Conservation (phyloP, 2,797 vertebrate genomes). For the Urophycis tenuis region DNA sequence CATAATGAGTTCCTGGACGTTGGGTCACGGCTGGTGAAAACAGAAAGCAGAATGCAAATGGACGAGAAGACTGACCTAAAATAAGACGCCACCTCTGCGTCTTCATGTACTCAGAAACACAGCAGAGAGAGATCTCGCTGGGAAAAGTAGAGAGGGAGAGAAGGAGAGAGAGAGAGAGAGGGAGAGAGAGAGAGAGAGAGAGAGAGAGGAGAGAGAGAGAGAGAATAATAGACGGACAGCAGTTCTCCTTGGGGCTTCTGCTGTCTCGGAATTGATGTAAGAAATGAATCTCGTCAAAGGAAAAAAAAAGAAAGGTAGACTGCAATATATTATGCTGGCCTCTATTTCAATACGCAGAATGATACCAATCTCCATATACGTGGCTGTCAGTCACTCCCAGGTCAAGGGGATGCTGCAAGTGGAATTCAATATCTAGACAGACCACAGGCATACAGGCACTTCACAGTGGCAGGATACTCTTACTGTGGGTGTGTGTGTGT, state of each 20-base stretch:
- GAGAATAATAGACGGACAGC: background rate
- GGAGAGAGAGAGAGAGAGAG: too few species aligned
- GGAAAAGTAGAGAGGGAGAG: too few species aligned
- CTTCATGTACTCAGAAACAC: background rate
- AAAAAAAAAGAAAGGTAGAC: conserved; percentile 9
- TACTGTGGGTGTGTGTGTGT: background rate
- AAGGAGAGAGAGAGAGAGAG: background rate
- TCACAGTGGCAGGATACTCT: background rate
- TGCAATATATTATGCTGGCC: background rate
- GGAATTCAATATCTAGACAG: background rate
- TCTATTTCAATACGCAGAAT: conserved; percentile 1
- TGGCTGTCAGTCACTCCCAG: conserved; percentile 7
- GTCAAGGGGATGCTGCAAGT: background rate
- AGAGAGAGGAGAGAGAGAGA: background rate
- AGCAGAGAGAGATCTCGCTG: background rate
- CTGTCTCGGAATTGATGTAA: background rate
- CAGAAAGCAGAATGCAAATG: background rate
- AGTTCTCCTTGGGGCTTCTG: background rate
- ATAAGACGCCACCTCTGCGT: background rate
- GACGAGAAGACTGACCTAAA: background rate
- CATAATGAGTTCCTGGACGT: background rate
- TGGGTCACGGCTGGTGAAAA: background rate
- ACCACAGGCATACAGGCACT: background rate
- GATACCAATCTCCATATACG: background rate
- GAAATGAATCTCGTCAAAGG: background rate